A percentile compares a stretch with the other conserved stretches of the same genome.
phyloP scores from a whole-genome alignment of 2,888 invertebrate species.

The Lasioglossum calceatum region DNA sequence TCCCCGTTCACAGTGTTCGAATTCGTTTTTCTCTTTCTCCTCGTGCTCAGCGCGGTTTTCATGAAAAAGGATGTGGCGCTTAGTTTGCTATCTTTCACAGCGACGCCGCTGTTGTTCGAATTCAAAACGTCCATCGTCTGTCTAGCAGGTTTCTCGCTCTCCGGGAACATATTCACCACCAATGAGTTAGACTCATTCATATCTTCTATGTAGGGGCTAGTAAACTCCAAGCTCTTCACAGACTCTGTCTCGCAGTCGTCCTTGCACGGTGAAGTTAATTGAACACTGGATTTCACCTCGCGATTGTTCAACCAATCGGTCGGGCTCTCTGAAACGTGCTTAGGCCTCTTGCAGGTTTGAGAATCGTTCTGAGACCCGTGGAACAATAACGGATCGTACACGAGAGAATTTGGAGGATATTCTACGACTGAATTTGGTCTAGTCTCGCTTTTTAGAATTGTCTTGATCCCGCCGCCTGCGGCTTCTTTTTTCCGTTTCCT shows the following conservation, averaged over 20 bases:
- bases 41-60: constrained; percentile 83
- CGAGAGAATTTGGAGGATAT: constrained; percentile 59
- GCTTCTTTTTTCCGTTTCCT: constrained; percentile 84
- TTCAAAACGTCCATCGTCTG: constrained; percentile 14
- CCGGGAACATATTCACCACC: constrained; percentile 4
- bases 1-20: constrained; percentile 80
- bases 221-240: constrained; percentile 20
- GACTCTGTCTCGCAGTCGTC: constrained; percentile 17
- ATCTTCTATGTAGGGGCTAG: constrained; percentile 38
- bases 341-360: constrained; percentile 65
- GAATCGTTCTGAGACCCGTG: constrained; percentile 66
- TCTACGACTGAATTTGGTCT: constrained; percentile 47
- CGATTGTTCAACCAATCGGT: constrained; percentile 62
- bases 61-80: constrained; percentile 82
- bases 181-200: constrained; percentile 53
- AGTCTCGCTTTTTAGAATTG: constrained; percentile 57
- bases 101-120: constrained; percentile 51
- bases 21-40: constrained; percentile 80
- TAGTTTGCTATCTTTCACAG: constrained; percentile 72
- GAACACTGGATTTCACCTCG: constrained; percentile 24
- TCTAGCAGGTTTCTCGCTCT: constrained; percentile 18
- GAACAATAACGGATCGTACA: constrained; percentile 70
- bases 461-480: constrained; percentile 46
- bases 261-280: background rate
- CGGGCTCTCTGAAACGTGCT: constrained; percentile 73